phyloP scores from a whole-genome alignment of 2,888 invertebrate species.

The Xylophagus ater region DNA sequence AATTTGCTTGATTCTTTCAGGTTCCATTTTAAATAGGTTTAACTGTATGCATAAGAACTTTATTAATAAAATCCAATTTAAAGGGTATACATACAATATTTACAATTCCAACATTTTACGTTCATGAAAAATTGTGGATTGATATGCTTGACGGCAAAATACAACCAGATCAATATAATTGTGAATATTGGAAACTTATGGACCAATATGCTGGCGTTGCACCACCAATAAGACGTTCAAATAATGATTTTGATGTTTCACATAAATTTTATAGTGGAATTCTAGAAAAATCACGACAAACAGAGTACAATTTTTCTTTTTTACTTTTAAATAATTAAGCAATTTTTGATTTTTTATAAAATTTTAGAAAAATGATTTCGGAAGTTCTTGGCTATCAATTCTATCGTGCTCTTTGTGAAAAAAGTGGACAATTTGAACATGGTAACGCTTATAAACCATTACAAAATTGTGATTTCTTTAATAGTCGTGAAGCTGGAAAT shows the following conservation, averaged over 20 bases:
- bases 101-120: constrained; percentile 56
- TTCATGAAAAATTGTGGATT: constrained; percentile 60
- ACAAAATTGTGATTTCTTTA: constrained; percentile 75
- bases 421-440: constrained; percentile 62
- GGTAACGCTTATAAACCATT: constrained; percentile 52
- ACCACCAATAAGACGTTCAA: constrained; percentile 50
- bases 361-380: constrained; percentile 60
- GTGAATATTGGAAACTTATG: constrained; percentile 53
- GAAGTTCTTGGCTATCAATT: constrained; percentile 74
- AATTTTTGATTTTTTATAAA: not conserved
- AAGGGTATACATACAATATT: constrained; percentile 61
- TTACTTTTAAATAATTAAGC: too few relatives aligned
- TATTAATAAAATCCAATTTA: constrained; percentile 14
- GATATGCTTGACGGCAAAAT: constrained; percentile 51
- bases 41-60: not conserved
- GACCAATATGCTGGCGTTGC: constrained; percentile 52
- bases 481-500: constrained; percentile 64
- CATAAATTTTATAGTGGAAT: constrained; percentile 54
- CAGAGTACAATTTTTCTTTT: constrained; percentile 25
- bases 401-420: constrained; percentile 59
- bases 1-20: too few relatives aligned
- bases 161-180: constrained; percentile 48
- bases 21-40: too few relatives aligned
- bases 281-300: constrained; percentile 32
- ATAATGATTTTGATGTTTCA: constrained; percentile 62